Base-by-base conservation (phyloP, 2,888 invertebrate genomes). In the Isoperla grammatica region DNA sequence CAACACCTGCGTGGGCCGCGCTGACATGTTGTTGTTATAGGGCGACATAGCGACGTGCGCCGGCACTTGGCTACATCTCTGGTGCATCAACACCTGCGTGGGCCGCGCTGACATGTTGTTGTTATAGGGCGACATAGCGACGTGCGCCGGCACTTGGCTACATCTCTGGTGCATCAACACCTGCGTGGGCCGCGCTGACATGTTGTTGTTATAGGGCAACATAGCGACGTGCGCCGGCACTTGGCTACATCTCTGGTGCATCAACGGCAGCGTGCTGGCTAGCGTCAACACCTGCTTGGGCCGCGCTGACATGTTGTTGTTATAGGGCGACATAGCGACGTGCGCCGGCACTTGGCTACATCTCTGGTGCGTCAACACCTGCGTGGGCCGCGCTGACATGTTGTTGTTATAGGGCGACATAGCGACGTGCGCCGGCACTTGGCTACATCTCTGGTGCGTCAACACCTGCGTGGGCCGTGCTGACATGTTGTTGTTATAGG, bases 251-350 rank as follows among this genome's bases (percentile, higher is more conserved):
- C n/a, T n/a, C 29, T 4, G 29, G 8, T 29, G 29, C 29, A 29
- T 4, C 29, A 29, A 8, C 4, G 4, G 5, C 29, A 6, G 29
- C 8, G 29, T 8, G 29, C 8, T n/a, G n/a, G n/a, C n/a, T n/a
- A 8, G 85, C 62, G 92, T 95, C 11, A 96, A 98, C 74, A 95
- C 96, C 0, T 87, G 91, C 64, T 89, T 92, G 2, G 90, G 91
- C 1, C 81, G 90, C 63, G 86, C 87, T 2, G 90, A 91, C 73
- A n/a, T n/a, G n/a, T n/a, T n/a, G n/a, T 81, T 92, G 53, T 86
- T 91, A 82, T 95, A 96, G 71, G n/a, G n/a, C n/a, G n/a, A n/a
- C n/a, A n/a, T n/a, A n/a, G n/a, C n/a, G n/a, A n/a, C n/a, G n/a
- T n/a, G n/a, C n/a, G n/a, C n/a, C n/a, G n/a, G n/a, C n/a, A n/a